Evolutionary conservation across 2,797 vertebrate genomes (phyloP).

Genomic region (Tokudaia muenninki): DNA sequence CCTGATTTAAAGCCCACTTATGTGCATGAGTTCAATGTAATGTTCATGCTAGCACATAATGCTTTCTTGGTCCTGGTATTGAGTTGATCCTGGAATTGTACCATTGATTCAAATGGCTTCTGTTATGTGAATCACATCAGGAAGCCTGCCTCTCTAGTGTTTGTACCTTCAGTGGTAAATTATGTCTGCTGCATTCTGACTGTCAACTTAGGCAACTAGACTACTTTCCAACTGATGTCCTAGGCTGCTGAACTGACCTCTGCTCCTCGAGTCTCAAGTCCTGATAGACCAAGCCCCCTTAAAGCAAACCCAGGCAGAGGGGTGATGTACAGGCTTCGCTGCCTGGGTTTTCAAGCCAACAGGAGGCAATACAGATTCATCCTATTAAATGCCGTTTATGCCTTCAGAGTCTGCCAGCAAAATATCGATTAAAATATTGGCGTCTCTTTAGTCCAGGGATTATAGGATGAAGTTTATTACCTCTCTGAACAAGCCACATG

Average conservation of each 20-base stretch:
- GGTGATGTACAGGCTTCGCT: neutral
- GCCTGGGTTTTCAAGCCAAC: neutral
- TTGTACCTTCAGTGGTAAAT: neutral
- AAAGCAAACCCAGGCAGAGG: conserved; percentile 13
- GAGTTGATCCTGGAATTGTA: too few species aligned
- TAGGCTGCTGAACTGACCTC: neutral
- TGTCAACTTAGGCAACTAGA: neutral
- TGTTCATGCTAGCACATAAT: neutral
- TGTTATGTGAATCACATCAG: neutral
- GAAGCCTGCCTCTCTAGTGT: neutral
- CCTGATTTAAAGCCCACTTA: conserved; percentile 32
- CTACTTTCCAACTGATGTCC: conserved; percentile 7
- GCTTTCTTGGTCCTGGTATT: conserved; percentile 11
- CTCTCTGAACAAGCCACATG: conserved; percentile 18
- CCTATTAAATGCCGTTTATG: neutral
- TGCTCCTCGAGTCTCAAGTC: neutral
- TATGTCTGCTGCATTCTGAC: neutral
- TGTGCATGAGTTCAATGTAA: neutral
- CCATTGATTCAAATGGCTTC: conserved; percentile 3
- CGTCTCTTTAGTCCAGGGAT: neutral
- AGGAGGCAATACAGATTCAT: neutral
- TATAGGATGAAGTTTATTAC: conserved; percentile 28
- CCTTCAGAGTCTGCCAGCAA: neutral
- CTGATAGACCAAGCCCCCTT: conserved; percentile 10
- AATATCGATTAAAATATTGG: conserved; percentile 54